Percentiles rank a stretch among this genome's conserved stretches.
phyloP scores from a whole-genome alignment of 2,113 vertebrate genomes.

The Lasiurus cinereus region DNA sequence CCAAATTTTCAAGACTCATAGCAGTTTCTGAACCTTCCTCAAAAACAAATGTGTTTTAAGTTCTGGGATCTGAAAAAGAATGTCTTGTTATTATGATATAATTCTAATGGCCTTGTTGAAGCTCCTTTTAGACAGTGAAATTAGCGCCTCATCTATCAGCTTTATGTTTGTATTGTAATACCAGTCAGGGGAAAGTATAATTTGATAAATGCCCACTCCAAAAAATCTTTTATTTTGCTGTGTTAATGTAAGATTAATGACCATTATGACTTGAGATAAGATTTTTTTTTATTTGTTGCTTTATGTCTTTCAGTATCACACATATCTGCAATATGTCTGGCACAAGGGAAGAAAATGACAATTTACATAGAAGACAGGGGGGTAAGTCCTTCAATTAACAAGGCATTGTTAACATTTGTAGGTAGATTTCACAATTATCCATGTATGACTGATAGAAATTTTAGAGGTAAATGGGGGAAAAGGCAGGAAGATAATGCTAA shows the following conservation, averaged over 20 bases:
- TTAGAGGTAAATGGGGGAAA: background rate
- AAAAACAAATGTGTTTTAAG: constrained; percentile 34
- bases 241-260: constrained; percentile 82
- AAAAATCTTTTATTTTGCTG: constrained; percentile 82
- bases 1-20: constrained; percentile 10
- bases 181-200: constrained; percentile 69
- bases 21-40: background rate
- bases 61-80: constrained; percentile 26
- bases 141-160: constrained; percentile 17
- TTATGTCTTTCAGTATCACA: constrained; percentile 2
- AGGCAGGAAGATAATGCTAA: background rate
- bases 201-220: constrained; percentile 55
- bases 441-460: background rate
- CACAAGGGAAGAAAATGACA: background rate
- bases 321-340: constrained; percentile 10
- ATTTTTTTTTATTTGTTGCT: constrained; percentile 74
- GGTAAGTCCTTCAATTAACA: background rate
- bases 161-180: constrained; percentile 59
- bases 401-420: constrained; percentile 8
- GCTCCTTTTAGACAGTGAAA: background rate
- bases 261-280: constrained; percentile 65
- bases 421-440: constrained; percentile 12
- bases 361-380: background rate
- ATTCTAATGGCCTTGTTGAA: constrained; percentile 41
- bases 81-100: constrained; percentile 17